These are phyloP conservation scores for Entomobrya proxima DNA, from an alignment of 2,888 invertebrate genomes.

Conservation along the genomic window DNA sequence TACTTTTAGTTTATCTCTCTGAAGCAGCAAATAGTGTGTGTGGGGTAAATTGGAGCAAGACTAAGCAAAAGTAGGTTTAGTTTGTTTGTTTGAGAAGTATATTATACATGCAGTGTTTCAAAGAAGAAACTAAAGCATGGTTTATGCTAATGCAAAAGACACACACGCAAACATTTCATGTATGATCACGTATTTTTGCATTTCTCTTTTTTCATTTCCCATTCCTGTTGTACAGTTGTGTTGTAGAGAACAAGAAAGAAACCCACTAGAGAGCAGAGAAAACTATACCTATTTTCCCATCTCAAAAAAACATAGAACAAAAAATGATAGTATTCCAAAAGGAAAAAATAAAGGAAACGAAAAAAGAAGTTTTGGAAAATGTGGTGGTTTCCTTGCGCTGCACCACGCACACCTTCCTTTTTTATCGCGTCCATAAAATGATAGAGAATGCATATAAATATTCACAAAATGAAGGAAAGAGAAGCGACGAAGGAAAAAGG, in stretches of 20 bases:
- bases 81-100: too few species aligned
- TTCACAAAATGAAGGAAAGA: conserved; percentile 27
- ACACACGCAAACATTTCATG: background rate
- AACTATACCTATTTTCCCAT: too few species aligned
- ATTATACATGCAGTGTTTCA: background rate
- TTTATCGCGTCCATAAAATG: conserved; percentile 26
- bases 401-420: conserved; percentile 12
- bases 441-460: conserved; percentile 45
- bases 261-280: background rate
- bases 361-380: too few species aligned
- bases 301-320: background rate
- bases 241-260: background rate
- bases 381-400: background rate
- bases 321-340: conserved; percentile 22
- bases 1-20: too few species aligned
- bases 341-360: too few species aligned
- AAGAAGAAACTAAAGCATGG: background rate
- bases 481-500: background rate
- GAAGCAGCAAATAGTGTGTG: too few species aligned
- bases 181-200: conserved; percentile 53
- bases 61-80: too few species aligned
- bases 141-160: conserved; percentile 20
- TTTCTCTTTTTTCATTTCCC: conserved; percentile 21
- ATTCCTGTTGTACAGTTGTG: conserved; percentile 10
- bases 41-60: too few species aligned